phyloP scores from a whole-genome alignment of 2,797 vertebrate species.

The Alosa sapidissima region DNA sequence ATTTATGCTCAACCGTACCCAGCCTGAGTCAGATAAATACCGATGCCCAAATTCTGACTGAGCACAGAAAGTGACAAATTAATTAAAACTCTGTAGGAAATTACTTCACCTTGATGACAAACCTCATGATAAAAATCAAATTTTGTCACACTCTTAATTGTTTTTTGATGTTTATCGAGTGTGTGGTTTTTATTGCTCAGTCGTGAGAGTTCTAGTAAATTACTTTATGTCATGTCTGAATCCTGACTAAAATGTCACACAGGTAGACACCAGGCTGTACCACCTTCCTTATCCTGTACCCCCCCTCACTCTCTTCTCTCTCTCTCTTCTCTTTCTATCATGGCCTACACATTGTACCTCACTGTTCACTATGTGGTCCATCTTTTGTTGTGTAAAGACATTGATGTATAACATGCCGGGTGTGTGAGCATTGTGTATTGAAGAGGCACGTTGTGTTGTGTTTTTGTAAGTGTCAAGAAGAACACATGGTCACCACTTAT shows the following conservation, averaged over 20 bases:
- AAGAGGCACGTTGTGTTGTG: neutral
- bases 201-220: neutral
- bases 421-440: neutral
- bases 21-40: neutral
- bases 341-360: neutral
- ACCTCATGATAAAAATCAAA: neutral
- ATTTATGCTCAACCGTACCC: neutral
- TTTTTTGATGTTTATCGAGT: neutral
- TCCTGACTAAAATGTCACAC: neutral
- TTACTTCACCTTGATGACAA: neutral
- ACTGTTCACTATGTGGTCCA: neutral
- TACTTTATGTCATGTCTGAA: neutral
- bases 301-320: neutral
- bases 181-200: neutral
- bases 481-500: neutral
- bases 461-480: neutral
- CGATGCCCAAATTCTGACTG: neutral
- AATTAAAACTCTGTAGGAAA: neutral
- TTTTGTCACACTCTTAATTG: constrained; percentile 4
- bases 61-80: neutral
- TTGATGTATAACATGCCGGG: neutral
- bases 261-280: neutral
- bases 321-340: neutral
- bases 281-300: neutral
- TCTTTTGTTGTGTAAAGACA: neutral